Conservation (phyloP, 2,797 vertebrate genomes). For the Anguilla anguilla region DNA sequence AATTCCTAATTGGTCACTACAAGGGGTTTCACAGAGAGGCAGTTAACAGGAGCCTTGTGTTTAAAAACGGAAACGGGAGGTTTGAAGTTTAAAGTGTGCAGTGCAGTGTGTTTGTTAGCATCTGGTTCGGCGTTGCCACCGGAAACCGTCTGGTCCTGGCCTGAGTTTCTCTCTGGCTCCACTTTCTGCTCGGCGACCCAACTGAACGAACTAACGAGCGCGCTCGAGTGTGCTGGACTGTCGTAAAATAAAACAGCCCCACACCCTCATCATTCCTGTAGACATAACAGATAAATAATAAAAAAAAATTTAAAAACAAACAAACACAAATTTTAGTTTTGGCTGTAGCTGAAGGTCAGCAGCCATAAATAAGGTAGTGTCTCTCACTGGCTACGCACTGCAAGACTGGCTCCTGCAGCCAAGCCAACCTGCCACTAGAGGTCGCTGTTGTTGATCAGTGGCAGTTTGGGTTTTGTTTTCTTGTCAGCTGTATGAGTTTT, state of each 20-base stretch:
- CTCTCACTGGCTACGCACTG: background rate
- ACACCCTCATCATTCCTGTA: background rate
- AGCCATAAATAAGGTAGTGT: background rate
- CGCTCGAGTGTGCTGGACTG: background rate
- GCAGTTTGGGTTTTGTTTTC: background rate
- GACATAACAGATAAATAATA: background rate
- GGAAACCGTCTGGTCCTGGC: background rate
- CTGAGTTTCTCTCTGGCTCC: background rate
- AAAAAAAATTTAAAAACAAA: background rate
- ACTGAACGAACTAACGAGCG: background rate
- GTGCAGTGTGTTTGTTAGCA: constrained; percentile 15
- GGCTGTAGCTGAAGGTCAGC: background rate
- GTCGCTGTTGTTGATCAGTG: background rate
- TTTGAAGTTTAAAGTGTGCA: constrained; percentile 16
- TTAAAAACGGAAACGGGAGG: background rate
- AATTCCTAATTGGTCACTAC: constrained; percentile 2
- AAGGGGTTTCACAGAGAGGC: background rate
- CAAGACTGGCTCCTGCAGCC: background rate
- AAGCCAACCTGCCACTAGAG: background rate
- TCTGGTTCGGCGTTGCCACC: background rate
- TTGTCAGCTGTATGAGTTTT: background rate
- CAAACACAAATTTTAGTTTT: background rate
- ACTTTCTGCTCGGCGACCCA: no score
- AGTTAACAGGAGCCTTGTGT: constrained; percentile 8
- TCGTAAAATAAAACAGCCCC: background rate